Conservation (phyloP, 2,113 vertebrate genomes). For the Rhadina sibilatrix region DNA sequence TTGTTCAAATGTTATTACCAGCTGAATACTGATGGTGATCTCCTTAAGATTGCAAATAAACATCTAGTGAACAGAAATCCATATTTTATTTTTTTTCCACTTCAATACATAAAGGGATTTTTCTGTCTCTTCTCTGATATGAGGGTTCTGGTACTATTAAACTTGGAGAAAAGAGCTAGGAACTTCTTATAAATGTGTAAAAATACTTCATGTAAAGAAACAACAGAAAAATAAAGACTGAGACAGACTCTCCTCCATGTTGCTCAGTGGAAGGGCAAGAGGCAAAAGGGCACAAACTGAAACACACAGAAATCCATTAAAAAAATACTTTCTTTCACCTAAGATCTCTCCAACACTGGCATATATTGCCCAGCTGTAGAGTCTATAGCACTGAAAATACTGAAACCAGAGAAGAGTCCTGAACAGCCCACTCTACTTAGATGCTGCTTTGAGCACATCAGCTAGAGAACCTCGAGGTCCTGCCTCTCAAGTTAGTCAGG, state of each 20-base stretch:
- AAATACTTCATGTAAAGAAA: background rate
- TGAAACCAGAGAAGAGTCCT: background rate
- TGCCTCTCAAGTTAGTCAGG: background rate
- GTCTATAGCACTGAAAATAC: background rate
- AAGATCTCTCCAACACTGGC: background rate
- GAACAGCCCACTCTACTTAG: background rate
- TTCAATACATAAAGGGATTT: background rate
- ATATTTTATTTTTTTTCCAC: background rate
- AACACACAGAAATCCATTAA: background rate
- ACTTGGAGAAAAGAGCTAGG: background rate
- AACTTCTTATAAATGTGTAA: background rate
- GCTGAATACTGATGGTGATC: background rate
- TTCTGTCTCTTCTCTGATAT: background rate
- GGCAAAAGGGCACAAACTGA: background rate
- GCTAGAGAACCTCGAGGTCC: background rate
- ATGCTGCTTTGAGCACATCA: background rate
- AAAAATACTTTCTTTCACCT: background rate
- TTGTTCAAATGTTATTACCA: background rate
- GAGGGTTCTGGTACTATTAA: background rate
- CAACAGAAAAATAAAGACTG: background rate
- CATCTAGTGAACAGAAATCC: background rate
- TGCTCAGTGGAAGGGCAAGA: background rate
- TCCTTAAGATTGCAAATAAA: background rate
- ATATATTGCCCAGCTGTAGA: background rate
- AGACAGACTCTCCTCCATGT: background rate